Conservation (phyloP, 2,113 vertebrate genomes). For the Tetraodon nigroviridis region DNA sequence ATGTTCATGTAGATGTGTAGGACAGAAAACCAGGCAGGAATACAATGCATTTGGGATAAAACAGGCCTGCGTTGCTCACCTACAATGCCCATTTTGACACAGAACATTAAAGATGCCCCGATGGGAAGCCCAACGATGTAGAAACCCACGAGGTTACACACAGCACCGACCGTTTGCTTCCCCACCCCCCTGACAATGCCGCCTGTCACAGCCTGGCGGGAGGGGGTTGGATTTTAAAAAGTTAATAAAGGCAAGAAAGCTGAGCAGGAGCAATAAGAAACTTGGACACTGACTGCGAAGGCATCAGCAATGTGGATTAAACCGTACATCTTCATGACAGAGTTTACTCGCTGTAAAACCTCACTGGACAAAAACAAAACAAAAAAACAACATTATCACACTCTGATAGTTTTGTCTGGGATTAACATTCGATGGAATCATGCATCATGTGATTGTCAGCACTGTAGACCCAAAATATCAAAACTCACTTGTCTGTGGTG, state of each 20-base stretch:
- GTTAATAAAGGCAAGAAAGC: not conserved
- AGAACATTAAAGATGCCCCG: constrained; percentile 78
- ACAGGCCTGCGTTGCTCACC: constrained; percentile 66
- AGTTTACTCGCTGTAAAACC: constrained; percentile 54
- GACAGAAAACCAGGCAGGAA: too few species aligned
- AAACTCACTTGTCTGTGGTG: constrained; percentile 78
- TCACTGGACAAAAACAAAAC: constrained; percentile 39
- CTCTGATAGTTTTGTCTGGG: too few species aligned
- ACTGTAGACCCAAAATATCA: too few species aligned
- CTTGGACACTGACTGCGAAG: constrained; percentile 43
- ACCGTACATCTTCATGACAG: constrained; percentile 59
- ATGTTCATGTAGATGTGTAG: not conserved
- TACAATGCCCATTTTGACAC: constrained; percentile 71
- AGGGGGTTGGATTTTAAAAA: not conserved
- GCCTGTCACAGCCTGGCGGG: constrained; percentile 66
- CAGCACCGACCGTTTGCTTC: constrained; percentile 78
- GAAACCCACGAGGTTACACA: constrained; percentile 68
- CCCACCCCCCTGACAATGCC: constrained; percentile 80
- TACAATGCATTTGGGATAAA: not conserved
- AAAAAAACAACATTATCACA: too few species aligned
- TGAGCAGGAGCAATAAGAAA: not conserved
- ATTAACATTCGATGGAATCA: too few species aligned
- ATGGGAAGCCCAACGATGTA: constrained; percentile 79
- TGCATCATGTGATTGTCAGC: too few species aligned
- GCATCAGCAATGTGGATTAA: constrained; percentile 61